These are phyloP conservation scores for Ophion obscuratus DNA, from an alignment of 2,888 invertebrate species.

Conservation along the genomic window DNA sequence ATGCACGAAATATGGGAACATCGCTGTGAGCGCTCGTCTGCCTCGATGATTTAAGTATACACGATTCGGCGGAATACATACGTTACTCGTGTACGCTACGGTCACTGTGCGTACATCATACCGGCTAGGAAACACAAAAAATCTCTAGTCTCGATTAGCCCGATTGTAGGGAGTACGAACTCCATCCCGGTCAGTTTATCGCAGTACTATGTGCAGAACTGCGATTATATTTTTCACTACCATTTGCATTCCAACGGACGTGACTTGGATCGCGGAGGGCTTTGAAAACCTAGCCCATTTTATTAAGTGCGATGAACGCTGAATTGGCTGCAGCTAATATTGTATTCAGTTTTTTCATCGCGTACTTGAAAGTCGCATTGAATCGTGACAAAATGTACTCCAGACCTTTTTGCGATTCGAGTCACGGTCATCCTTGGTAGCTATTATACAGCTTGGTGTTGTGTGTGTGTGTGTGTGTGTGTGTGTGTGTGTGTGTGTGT, in stretches of 20 bases:
- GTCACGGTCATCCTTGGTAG: background rate
- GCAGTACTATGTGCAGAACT: background rate
- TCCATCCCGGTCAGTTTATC: background rate
- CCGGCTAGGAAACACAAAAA: background rate
- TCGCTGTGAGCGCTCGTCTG: conserved; percentile 26
- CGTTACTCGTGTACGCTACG: background rate
- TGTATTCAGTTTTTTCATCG: background rate
- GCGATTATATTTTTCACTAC: background rate
- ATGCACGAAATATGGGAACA: conserved; percentile 71
- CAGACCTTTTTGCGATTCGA: background rate
- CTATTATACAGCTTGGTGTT: background rate
- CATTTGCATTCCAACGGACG: background rate
- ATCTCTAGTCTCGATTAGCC: conserved; percentile 9
- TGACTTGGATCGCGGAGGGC: background rate
- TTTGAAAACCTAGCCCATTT: background rate
- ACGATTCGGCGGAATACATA: conserved; percentile 18
- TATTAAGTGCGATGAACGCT: background rate
- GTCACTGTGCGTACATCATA: background rate
- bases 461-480: background rate
- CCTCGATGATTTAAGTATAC: conserved; percentile 41
- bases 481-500: background rate
- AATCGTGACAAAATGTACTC: background rate
- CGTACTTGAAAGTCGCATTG: background rate
- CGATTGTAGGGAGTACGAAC: background rate
- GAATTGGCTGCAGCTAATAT: background rate